Evolutionary conservation across 2,797 vertebrate species (phyloP).

Genomic region (Molossus alvarezi): DNA sequence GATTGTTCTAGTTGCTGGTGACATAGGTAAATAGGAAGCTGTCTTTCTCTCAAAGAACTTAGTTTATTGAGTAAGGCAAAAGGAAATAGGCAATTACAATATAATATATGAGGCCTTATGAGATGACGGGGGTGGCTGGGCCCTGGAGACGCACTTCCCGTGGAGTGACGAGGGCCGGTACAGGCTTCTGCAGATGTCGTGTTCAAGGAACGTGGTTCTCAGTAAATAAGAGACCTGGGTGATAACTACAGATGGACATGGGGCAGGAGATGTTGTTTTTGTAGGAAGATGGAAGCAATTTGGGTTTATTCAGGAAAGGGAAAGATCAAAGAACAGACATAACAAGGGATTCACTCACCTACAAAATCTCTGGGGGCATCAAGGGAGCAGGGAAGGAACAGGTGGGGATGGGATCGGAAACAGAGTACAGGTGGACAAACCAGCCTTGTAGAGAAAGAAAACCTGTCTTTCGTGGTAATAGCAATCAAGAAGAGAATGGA

Average conservation of each 20-base stretch:
- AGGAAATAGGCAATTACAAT: not conserved
- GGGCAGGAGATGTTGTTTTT: not conserved
- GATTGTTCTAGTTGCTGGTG: not conserved
- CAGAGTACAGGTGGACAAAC: not conserved
- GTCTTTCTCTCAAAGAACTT: slow-evolving; percentile 16
- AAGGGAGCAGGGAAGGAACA: not conserved
- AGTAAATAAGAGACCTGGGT: not conserved
- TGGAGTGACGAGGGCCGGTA: too few species aligned
- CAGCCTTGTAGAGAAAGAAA: not conserved
- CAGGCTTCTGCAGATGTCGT: not conserved
- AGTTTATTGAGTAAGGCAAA: slow-evolving; percentile 16
- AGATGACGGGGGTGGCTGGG: not conserved
- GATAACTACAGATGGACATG: not conserved
- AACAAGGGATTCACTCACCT: not conserved
- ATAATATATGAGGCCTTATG: not conserved
- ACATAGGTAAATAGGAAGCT: not conserved
- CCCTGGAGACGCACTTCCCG: not conserved
- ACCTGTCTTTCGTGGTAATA: not conserved
- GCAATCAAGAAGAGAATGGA: not conserved
- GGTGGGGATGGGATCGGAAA: not conserved
- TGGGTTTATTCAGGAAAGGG: not conserved
- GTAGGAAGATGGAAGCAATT: not conserved
- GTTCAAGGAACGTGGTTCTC: slow-evolving; percentile 2
- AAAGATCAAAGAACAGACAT: not conserved
- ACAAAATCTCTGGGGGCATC: not conserved